Base-by-base conservation (phyloP, 2,113 vertebrate genomes). In the Anhinga rufa region DNA sequence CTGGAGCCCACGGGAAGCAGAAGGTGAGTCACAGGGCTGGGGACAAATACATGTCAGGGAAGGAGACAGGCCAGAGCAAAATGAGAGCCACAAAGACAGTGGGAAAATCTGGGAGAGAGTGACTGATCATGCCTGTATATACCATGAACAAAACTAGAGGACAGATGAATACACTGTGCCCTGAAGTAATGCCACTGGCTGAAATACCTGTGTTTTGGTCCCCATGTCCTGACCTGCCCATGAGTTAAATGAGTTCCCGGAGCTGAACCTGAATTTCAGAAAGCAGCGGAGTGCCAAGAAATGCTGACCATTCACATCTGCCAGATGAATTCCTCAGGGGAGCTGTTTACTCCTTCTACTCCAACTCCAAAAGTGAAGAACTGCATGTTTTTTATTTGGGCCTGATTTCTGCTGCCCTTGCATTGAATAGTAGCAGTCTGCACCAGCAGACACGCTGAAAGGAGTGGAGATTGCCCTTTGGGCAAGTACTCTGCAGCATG, bases 1-100 rank as follows among this genome's bases (percentile, higher is more conserved):
- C 98, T 99, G 99, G 99, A 99, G 99, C 83, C 99, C 99, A 6
- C 98, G 99, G 44, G 99, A 99, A 96, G 99, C 99, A 68, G 99
- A 99, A 99, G 99, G 99, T 99, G 98, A 98, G 98, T 68, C 40
- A 24, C 11, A 7, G 75, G 25, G 34, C 29, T 68, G 91, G 91
- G 91, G 38, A 44, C 31, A 68, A n/a, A 44, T 19, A 38, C 0
- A 0, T 22, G 36, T 7, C 2, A 31, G 65, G 68, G 61, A 8
- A 44, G 34, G 78, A 31, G 78, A 25, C 0, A 1, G 32, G 18
- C 18, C 57, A 70, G 22, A 58, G 68, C 32, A 83, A 65, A 70
- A 75, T 55, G 83, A 81, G 60, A 93, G 52, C 80, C 95, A 92
- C 21, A 29, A 32, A 97, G 96, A 92, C 95, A 95, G 93, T 80